Percentiles rank a stretch among this genome's conserved stretches.
Conservation (phyloP, 2,797 vertebrate species). For the Triplophysa bombifrons region DNA sequence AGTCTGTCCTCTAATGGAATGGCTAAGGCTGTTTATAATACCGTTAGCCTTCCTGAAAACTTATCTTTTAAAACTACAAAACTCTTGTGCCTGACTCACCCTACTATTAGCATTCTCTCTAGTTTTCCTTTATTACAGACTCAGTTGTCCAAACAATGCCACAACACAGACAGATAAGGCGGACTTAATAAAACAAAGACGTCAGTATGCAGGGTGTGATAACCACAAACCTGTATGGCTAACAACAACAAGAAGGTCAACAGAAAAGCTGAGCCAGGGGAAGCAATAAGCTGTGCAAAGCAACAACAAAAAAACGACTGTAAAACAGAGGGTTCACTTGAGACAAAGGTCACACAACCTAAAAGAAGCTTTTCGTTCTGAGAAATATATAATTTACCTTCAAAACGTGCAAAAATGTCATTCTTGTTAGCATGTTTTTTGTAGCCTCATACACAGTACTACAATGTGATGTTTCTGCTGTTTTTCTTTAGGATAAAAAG, state of each 20-base stretch:
- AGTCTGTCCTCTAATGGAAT: neutral
- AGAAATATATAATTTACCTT: neutral
- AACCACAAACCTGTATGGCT: neutral
- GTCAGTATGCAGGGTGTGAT: neutral
- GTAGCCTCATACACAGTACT: neutral
- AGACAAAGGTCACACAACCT: constrained; percentile 17
- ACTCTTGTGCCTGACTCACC: neutral
- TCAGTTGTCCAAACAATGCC: neutral
- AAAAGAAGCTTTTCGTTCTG: neutral
- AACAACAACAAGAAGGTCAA: constrained; percentile 20
- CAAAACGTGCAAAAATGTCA: constrained; percentile 7
- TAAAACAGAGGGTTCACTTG: neutral
- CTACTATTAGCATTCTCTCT: neutral
- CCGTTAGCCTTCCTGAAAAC: neutral
- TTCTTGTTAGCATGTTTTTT: neutral
- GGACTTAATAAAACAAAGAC: neutral
- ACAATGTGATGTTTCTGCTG: neutral
- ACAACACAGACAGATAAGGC: neutral
- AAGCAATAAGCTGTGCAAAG: constrained; percentile 14
- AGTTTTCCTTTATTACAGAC: neutral
- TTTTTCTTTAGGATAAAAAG: neutral
- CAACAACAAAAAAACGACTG: neutral
- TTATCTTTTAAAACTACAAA: neutral
- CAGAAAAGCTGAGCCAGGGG: constrained; percentile 20
- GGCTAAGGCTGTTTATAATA: neutral